Conservation (phyloP, 2,797 vertebrate genomes). For the Thripadectes ignobilis region DNA sequence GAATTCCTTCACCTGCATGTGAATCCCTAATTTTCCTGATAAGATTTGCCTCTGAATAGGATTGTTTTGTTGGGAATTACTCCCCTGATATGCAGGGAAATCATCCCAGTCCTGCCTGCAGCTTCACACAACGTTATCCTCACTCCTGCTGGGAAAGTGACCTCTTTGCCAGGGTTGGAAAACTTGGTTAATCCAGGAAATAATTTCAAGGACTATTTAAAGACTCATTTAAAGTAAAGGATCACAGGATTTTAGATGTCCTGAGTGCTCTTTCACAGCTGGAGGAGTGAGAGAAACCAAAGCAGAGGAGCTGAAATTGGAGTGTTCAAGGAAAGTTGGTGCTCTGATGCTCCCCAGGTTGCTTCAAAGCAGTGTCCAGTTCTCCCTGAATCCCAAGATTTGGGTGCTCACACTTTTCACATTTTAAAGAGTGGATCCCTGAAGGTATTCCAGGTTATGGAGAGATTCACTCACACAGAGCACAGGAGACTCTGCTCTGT, state of each 20-base stretch:
- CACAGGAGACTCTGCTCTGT: not conserved
- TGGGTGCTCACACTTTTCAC: not conserved
- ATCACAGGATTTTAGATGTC: not conserved
- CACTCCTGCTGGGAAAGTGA: not conserved
- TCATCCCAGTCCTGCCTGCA: not conserved
- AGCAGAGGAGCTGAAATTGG: not conserved
- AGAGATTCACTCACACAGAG: not conserved
- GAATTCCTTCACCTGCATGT: not conserved
- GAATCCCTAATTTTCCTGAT: not conserved
- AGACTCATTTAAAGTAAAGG: not conserved
- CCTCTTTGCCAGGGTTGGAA: not conserved
- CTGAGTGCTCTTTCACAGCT: not conserved
- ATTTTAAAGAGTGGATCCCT: not conserved
- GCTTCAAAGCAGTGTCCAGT: not conserved
- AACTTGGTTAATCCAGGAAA: not conserved
- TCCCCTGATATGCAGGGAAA: not conserved
- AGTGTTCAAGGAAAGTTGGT: not conserved
- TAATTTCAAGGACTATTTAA: not conserved
- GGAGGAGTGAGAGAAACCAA: not conserved
- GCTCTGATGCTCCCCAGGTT: not conserved
- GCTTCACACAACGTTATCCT: not conserved
- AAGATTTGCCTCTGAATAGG: not conserved
- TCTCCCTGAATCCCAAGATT: not conserved
- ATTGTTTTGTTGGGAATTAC: not conserved
- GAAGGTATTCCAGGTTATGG: not conserved